A percentile compares a stretch with the other conserved stretches of the same genome.
phyloP scores from a whole-genome alignment of 1,140 invertebrate species.

The Microplitis mediator region DNA sequence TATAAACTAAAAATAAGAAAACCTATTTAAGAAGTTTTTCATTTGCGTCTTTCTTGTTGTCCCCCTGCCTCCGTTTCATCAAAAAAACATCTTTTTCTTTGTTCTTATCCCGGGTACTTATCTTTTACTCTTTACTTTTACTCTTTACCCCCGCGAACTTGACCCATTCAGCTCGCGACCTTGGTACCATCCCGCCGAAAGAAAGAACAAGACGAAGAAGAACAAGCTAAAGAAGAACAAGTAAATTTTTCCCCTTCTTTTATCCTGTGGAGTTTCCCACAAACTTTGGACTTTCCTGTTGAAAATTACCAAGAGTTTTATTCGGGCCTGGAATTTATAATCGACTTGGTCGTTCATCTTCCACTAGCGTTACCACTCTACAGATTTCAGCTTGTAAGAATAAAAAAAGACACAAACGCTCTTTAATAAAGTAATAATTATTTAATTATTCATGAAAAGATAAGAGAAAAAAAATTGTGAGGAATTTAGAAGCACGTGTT shows the following conservation, averaged over 20 bases:
- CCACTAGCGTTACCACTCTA: background rate
- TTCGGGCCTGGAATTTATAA: slow-evolving; percentile 27
- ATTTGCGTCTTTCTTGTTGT: background rate
- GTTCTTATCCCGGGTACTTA: background rate
- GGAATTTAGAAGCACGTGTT: background rate
- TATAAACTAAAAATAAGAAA: slow-evolving; percentile 15
- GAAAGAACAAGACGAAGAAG: background rate
- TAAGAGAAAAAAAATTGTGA: background rate
- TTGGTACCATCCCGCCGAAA: background rate
- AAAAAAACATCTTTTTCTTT: slow-evolving; percentile 5
- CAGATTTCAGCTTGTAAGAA: background rate
- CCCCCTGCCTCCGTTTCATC: slow-evolving; percentile 11
- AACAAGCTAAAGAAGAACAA: background rate
- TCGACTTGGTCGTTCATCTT: background rate
- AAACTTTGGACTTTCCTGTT: slow-evolving; percentile 23
- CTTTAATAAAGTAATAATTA: too few relatives aligned
- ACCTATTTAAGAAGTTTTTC: slow-evolving; percentile 1
- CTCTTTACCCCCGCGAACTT: slow-evolving; percentile 30
- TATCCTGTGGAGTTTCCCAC: slow-evolving; percentile 12
- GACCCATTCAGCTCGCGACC: slow-evolving; percentile 33
- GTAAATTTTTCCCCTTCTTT: background rate
- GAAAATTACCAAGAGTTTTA: slow-evolving; percentile 27
- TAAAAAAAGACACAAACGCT: background rate
- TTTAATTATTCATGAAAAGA: too few relatives aligned
- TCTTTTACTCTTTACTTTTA: slow-evolving; percentile 11